Evolutionary conservation across 2,113 vertebrate species (phyloP), one percentile per base, ranked within the genome.

Genomic region (Pangasianodon hypophthalmus): DNA sequence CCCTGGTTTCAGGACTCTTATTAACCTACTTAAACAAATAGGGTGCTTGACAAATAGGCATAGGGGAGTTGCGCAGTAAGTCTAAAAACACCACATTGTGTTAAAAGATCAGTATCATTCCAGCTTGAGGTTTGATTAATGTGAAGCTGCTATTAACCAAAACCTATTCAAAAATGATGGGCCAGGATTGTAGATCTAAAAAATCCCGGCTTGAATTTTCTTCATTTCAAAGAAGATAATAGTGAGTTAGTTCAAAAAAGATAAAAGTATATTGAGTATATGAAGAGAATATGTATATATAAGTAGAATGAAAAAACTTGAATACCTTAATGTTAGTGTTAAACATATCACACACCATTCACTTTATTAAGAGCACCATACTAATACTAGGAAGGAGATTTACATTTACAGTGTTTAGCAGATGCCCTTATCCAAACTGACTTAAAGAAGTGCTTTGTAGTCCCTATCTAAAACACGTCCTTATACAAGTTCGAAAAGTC

Each of bases 51-150:
- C 5, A 48, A 71, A 71, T 48, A 75, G 67, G 14, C 13, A 48
- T 18, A 0, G 41, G 16, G 44, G 44, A 32, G 19, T 32, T 82
- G 37, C 67, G 5, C 0, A n/a, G 13, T 16, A 64, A 48, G 44
- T 32, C 6, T 64, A 8, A 37, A 46, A 81, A 24, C 84, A 67
- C 37, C 84, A 52, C 37, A 29, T 37, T 3, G 24, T 85, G 5
- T 41, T 26, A 44, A 77, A 29, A 41, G 26, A 29, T 85, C 84
- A 6, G 32, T 10, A 54, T 52, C 64, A 19, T 19, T n/a, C 46
- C 64, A 54, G 84, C 84, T 85, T 86, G 14, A 71, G 62, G 16
- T 50, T 52, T 69, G 62, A 85, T 64, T 37, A 37, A 83, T 9
- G 52, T n/a, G 24, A 48, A 54, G 48, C 26, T 37, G 29, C 48